These are phyloP conservation scores for Caenorhabditis sp. DNA, from an alignment of 2,888 invertebrate genomes.

Conservation along the genomic window DNA sequence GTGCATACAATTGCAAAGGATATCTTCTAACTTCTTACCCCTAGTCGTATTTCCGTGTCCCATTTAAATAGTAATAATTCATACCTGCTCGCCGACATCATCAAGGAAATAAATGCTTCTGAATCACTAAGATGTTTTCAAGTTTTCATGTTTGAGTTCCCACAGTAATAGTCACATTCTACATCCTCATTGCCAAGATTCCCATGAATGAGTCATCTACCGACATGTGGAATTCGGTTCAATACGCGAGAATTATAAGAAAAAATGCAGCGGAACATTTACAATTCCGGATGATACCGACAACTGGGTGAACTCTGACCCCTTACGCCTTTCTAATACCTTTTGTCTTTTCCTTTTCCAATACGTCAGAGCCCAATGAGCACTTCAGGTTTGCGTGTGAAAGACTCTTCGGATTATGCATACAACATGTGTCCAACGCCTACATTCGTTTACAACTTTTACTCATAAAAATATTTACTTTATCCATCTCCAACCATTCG, in stretches of 20 bases:
- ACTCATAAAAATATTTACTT: background rate
- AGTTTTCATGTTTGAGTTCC: too few species aligned
- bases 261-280: too few species aligned
- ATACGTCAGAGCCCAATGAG: slow-evolving; percentile 21
- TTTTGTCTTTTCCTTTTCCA: slow-evolving; percentile 10
- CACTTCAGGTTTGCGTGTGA: slow-evolving; percentile 31
- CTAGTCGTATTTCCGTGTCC: slow-evolving; percentile 18
- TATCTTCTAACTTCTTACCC: background rate
- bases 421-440: background rate
- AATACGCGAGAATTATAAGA: too few species aligned
- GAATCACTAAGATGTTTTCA: too few species aligned
- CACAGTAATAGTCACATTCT: too few species aligned
- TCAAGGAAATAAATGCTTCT: too few species aligned
- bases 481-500: too few species aligned
- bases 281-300: too few species aligned
- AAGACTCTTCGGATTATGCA: slow-evolving; percentile 8
- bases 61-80: slow-evolving; percentile 4
- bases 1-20: background rate
- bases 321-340: background rate
- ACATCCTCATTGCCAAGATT: too few species aligned
- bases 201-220: too few species aligned
- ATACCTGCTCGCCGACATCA: background rate
- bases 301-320: too few species aligned
- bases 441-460: background rate
- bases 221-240: too few species aligned